Conservation (phyloP, 2,888 invertebrate genomes). For the Papilio gigon region DNA sequence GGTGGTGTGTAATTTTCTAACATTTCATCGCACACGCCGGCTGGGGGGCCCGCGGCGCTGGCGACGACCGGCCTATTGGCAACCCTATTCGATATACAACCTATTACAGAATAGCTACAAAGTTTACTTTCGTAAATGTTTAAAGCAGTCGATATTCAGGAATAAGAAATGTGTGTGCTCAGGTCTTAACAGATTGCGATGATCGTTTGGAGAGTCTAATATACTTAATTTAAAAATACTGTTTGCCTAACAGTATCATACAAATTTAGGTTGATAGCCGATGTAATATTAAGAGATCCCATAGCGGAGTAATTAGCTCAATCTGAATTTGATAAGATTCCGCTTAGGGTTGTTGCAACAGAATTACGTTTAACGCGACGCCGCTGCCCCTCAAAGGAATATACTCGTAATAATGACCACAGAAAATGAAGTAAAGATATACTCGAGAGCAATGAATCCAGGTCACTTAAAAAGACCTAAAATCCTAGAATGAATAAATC, state of each 20-base stretch:
- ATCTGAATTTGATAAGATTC: slow-evolving; percentile 13
- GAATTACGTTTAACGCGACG: background rate
- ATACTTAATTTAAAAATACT: background rate
- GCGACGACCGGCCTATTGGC: slow-evolving; percentile 5
- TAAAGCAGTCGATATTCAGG: background rate
- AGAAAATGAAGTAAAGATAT: too few relatives aligned
- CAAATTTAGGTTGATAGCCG: background rate
- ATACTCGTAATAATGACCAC: background rate
- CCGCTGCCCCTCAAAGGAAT: background rate
- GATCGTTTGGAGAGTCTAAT: background rate
- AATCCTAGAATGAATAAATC: too few relatives aligned
- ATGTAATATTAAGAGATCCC: background rate
- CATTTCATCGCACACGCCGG: slow-evolving; percentile 59
- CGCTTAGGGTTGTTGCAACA: slow-evolving; percentile 8
- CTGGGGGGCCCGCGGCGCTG: slow-evolving; percentile 47
- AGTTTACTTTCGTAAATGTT: background rate
- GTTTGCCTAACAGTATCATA: background rate
- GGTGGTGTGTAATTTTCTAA: slow-evolving; percentile 65
- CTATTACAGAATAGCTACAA: slow-evolving; percentile 9
- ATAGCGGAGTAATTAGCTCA: background rate
- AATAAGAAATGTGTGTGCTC: background rate
- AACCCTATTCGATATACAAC: slow-evolving; percentile 7
- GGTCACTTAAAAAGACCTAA: too few relatives aligned
- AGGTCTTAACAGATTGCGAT: background rate
- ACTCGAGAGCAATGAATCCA: too few relatives aligned